phyloP scores from a whole-genome alignment of 1,140 invertebrate genomes.

The Drosophila persimilis region DNA sequence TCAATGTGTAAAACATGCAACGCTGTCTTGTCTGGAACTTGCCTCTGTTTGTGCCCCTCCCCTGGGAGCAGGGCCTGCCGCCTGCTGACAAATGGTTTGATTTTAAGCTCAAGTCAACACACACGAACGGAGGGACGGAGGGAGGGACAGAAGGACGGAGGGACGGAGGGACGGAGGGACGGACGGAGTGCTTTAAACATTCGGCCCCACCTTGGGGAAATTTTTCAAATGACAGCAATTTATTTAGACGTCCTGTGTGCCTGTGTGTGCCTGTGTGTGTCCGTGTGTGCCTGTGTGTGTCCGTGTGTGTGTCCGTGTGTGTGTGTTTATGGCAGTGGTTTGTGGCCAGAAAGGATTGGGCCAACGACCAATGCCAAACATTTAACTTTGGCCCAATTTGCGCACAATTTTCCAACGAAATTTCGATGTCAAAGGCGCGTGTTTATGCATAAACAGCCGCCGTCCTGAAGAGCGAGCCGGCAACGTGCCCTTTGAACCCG shows the following conservation, averaged over 20 bases:
- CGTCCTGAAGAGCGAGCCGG: slow-evolving; percentile 4
- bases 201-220: slow-evolving; percentile 70
- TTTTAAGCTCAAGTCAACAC: slow-evolving; percentile 74
- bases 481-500: slow-evolving; percentile 56
- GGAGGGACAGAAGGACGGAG: not conserved
- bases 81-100: slow-evolving; percentile 74
- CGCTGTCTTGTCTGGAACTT: slow-evolving; percentile 72
- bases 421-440: slow-evolving; percentile 67
- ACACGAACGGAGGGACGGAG: slow-evolving; percentile 10
- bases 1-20: slow-evolving; percentile 67
- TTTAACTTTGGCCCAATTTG: slow-evolving; percentile 65
- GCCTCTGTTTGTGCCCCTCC: slow-evolving; percentile 3
- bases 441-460: slow-evolving; percentile 74
- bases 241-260: slow-evolving; percentile 63
- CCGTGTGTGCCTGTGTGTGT: slow-evolving; percentile 14
- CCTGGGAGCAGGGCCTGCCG: not conserved
- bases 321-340: slow-evolving; percentile 12
- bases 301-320: slow-evolving; percentile 12
- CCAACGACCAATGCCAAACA: slow-evolving; percentile 58
- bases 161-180: not conserved
- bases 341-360: slow-evolving; percentile 55
- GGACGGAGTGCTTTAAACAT: slow-evolving; percentile 52
- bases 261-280: slow-evolving; percentile 4
- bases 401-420: slow-evolving; percentile 59
- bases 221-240: slow-evolving; percentile 79